These are phyloP conservation scores for Caenorhabditis doughertyi DNA, from an alignment of 2,888 invertebrate species.

Conservation along the genomic window DNA sequence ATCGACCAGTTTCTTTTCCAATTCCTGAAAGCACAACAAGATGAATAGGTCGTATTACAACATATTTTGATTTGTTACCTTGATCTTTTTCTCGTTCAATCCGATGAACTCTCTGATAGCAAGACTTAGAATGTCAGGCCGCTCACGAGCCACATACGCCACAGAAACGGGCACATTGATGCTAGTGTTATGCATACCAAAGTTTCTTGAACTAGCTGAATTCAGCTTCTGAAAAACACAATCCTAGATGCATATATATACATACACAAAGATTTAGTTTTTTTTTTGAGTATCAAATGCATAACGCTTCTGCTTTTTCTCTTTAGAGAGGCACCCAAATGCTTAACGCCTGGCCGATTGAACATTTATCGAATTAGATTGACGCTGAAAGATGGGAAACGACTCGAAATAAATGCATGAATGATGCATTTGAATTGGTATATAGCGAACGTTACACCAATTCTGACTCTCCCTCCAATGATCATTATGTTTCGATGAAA, in stretches of 20 bases:
- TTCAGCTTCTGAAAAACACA: conserved; percentile 62
- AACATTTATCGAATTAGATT: conserved; percentile 56
- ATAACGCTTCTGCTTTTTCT: conserved; percentile 23
- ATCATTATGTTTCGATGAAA: conserved; percentile 34
- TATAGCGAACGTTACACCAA: conserved; percentile 46
- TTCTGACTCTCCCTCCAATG: conserved; percentile 15
- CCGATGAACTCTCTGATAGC: conserved; percentile 68
- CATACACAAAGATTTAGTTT: conserved; percentile 18
- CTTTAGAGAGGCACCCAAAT: background rate
- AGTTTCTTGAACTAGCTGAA: conserved; percentile 56
- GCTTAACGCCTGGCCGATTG: conserved; percentile 50
- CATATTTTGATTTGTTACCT: conserved; percentile 26
- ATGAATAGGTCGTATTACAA: conserved; percentile 16
- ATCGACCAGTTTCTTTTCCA: conserved; percentile 62
- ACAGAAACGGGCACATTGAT: conserved; percentile 71
- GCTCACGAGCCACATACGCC: conserved; percentile 71
- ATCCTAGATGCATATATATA: conserved; percentile 23
- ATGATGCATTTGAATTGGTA: conserved; percentile 42
- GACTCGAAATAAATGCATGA: conserved; percentile 54
- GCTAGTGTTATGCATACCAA: conserved; percentile 70
- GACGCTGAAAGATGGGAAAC: conserved; percentile 17
- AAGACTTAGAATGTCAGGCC: conserved; percentile 71
- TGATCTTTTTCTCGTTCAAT: conserved; percentile 46
- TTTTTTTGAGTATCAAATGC: conserved; percentile 31
- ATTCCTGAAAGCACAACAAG: conserved; percentile 60